Evolutionary conservation across 2,888 invertebrate genomes (phyloP).

Genomic region (Cactoblastis cactorum): DNA sequence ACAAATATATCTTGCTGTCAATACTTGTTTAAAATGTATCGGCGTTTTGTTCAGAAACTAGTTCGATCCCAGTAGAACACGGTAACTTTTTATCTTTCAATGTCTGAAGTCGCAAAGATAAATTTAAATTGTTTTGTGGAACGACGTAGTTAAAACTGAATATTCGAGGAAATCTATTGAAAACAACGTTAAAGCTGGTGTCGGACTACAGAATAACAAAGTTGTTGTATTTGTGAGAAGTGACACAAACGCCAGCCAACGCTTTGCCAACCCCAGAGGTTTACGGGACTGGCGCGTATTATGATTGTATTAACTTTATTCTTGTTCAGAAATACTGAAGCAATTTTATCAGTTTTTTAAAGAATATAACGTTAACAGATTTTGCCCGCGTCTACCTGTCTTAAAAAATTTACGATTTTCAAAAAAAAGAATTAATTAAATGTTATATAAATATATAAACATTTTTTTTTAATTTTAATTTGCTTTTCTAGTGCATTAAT

Average conservation of each 20-base stretch:
- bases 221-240: background rate
- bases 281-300: too few species aligned
- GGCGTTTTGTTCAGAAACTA: background rate
- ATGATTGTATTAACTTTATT: too few species aligned
- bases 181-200: background rate
- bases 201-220: background rate
- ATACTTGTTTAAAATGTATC: background rate
- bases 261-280: background rate
- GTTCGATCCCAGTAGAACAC: background rate
- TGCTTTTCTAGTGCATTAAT: too few species aligned
- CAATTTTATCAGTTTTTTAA: too few species aligned
- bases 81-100: background rate
- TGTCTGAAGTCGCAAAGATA: background rate
- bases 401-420: too few species aligned
- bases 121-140: conserved; percentile 3
- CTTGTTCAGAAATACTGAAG: too few species aligned
- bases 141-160: background rate
- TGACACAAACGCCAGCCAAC: background rate
- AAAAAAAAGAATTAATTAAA: too few species aligned
- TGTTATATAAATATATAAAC: too few species aligned
- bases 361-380: too few species aligned
- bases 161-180: background rate
- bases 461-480: too few species aligned
- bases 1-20: background rate
- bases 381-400: too few species aligned